A percentile compares a stretch with the other conserved stretches of the same genome.
Evolutionary conservation across 2,797 vertebrate genomes (phyloP).

Genomic region (Pachyuromys duprasi): DNA sequence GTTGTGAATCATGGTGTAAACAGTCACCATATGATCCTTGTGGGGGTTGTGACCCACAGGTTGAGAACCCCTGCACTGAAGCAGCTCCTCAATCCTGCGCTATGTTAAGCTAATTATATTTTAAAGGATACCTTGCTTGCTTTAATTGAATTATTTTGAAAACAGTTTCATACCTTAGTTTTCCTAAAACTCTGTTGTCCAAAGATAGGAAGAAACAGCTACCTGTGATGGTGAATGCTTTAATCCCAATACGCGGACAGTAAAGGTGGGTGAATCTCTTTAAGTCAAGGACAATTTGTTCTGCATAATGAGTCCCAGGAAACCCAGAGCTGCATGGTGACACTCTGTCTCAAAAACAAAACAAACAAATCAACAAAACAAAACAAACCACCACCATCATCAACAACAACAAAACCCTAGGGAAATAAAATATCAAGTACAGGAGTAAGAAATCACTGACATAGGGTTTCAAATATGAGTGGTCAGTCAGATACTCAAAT

Average conservation of each 20-base stretch:
- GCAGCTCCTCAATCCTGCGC: neutral
- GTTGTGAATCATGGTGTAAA: neutral
- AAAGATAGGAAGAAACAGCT: neutral
- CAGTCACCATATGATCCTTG: no score
- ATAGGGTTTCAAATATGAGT: neutral
- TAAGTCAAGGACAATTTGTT: neutral
- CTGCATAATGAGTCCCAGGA: neutral
- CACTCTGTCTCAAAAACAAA: neutral
- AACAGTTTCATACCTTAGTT: neutral
- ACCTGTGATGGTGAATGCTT: neutral
- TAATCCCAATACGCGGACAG: neutral
- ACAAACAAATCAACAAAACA: neutral
- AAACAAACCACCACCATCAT: neutral
- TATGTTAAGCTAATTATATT: neutral
- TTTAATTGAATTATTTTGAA: slow-evolving; percentile 45
- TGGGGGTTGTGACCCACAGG: neutral
- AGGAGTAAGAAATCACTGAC: neutral
- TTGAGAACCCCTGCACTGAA: neutral
- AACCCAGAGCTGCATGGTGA: neutral
- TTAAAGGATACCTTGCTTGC: neutral
- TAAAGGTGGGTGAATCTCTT: neutral
- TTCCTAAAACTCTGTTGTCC: neutral
- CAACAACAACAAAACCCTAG: neutral
- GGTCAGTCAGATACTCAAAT: neutral
- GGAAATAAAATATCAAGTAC: neutral